Conservation (phyloP, 2,113 vertebrate genomes). For the Noturus placidus region DNA sequence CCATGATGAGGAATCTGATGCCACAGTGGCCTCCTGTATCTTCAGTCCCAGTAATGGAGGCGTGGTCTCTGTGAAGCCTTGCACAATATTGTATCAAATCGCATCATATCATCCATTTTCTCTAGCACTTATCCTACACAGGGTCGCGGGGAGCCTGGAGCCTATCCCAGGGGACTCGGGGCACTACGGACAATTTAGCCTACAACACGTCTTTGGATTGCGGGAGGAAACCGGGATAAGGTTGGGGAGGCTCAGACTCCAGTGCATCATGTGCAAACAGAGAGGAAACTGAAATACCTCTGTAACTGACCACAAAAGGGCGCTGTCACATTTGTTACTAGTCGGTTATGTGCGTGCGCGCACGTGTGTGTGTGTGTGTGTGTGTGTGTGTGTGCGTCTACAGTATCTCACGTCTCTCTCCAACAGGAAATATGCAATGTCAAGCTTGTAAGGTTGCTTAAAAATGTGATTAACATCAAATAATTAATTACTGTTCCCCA, state of each 20-base stretch:
- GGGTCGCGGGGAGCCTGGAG: too few species aligned
- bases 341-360: not conserved
- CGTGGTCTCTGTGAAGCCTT: not conserved
- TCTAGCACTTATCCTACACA: too few species aligned
- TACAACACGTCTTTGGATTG: too few species aligned
- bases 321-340: not conserved
- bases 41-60: not conserved
- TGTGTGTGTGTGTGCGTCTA: not conserved
- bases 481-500: not conserved
- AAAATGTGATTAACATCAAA: not conserved
- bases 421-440: not conserved
- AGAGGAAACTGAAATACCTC: not conserved
- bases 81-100: not conserved
- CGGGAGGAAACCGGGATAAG: too few species aligned
- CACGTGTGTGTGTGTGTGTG: not conserved
- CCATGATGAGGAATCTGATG: not conserved
- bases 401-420: not conserved
- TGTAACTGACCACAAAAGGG: not conserved
- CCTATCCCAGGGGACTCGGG: too few species aligned
- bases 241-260: not conserved
- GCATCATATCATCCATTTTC: not conserved
- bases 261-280: not conserved
- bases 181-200: too few species aligned
- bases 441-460: not conserved
- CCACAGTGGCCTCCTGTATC: not conserved